Evolutionary conservation across 2,797 vertebrate genomes (phyloP).

Genomic region (Tadarida brasiliensis): DNA sequence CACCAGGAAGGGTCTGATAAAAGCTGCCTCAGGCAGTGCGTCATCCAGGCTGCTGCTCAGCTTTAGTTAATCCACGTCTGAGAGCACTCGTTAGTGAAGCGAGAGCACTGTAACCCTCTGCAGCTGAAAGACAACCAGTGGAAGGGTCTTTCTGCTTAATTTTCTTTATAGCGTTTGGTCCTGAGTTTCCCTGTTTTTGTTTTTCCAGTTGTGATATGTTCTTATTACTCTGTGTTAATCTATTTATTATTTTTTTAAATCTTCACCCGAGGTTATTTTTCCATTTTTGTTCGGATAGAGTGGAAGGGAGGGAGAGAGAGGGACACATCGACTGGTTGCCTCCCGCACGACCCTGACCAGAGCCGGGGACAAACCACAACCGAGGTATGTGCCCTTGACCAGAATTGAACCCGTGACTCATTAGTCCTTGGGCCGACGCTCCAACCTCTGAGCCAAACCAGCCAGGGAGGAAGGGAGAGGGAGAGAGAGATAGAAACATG

Average conservation of each 20-base stretch:
- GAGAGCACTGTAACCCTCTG: not conserved
- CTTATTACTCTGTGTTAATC: not conserved
- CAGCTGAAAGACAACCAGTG: not conserved
- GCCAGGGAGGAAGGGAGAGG: too few relatives aligned
- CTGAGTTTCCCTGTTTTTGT: not conserved
- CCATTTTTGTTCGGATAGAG: too few relatives aligned
- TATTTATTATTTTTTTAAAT: not conserved
- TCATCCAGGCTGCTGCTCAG: not conserved
- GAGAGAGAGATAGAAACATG: too few relatives aligned
- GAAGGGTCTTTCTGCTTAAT: fast-evolving
- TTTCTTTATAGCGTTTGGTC: not conserved
- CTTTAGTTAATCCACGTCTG: not conserved
- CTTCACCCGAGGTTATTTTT: too few relatives aligned
- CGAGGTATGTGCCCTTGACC: too few relatives aligned
- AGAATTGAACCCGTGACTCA: too few relatives aligned
- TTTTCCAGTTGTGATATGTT: not conserved
- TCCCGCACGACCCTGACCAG: too few relatives aligned
- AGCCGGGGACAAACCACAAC: too few relatives aligned
- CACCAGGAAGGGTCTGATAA: not conserved
- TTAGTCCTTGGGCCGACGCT: too few relatives aligned
- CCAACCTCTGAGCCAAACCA: too few relatives aligned
- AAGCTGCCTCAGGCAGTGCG: not conserved
- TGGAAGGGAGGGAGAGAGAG: too few relatives aligned
- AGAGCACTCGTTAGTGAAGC: not conserved
- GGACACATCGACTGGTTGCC: too few relatives aligned